Evolutionary conservation across 23 tunicate species (phyloP).

Genomic region (Oikopleura albicans): DNA sequence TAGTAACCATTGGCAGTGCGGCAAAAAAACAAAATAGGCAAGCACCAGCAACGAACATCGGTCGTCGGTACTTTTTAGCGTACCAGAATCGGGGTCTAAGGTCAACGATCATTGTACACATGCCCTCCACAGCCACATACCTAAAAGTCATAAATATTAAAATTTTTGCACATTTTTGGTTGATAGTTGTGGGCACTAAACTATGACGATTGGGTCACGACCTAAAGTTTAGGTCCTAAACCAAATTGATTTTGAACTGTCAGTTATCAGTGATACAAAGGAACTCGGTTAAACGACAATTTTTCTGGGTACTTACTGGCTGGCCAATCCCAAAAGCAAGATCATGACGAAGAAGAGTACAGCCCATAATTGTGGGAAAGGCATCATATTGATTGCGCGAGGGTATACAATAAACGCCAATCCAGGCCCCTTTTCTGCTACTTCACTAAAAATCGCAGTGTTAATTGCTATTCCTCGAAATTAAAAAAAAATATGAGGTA

Average conservation of each 20-base stretch:
- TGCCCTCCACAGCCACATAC: background rate
- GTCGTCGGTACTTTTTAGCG: background rate
- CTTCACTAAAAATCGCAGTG: too few relatives aligned
- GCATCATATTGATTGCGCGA: background rate
- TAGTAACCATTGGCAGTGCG: background rate
- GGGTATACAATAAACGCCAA: slow-evolving; percentile 8
- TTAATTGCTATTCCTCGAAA: too few relatives aligned
- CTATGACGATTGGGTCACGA: too few relatives aligned
- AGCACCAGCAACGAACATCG: background rate
- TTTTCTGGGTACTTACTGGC: background rate
- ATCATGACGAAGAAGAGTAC: background rate
- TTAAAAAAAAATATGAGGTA: too few relatives aligned
- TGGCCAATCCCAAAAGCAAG: background rate
- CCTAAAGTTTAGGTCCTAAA: too few relatives aligned
- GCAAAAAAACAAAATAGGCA: background rate
- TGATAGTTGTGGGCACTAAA: too few relatives aligned
- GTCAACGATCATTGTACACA: background rate
- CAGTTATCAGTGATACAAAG: too few relatives aligned
- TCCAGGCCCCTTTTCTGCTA: background rate
- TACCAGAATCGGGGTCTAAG: background rate
- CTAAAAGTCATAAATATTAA: too few relatives aligned
- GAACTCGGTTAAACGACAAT: too few relatives aligned
- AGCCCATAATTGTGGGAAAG: background rate
- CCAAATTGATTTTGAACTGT: too few relatives aligned
- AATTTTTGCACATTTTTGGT: too few relatives aligned